Evolutionary conservation across 35 echinoderm and acorn worm genomes (phyloP).

Genomic region (Anneissia japonica): DNA sequence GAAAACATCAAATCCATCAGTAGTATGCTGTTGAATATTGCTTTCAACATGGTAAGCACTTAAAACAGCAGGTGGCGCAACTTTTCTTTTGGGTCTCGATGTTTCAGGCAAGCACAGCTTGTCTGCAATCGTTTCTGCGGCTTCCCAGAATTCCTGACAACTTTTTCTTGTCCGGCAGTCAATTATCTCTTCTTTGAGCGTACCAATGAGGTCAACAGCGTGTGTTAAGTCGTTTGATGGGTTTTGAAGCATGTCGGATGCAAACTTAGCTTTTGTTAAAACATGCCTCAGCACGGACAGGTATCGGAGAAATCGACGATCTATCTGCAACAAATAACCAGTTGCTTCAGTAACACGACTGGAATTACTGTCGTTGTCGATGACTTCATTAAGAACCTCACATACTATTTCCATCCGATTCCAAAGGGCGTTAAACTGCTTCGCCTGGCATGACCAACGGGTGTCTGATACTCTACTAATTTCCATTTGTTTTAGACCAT

Average conservation of each 20-base stretch:
- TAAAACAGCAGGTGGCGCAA: too few relatives aligned
- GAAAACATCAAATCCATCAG: too few relatives aligned
- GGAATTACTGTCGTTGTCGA: background rate
- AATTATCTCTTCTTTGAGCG: background rate
- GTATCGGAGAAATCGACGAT: constrained; percentile 1
- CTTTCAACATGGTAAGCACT: too few relatives aligned
- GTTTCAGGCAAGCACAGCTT: background rate
- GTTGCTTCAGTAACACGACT: background rate
- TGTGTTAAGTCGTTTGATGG: background rate
- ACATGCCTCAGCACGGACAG: background rate
- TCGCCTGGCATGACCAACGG: background rate
- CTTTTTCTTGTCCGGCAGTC: too few relatives aligned
- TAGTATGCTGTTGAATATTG: too few relatives aligned
- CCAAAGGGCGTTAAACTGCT: constrained; percentile 1
- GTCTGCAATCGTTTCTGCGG: background rate
- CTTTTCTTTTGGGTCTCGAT: too few relatives aligned
- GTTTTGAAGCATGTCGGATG: background rate
- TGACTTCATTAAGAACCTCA: background rate
- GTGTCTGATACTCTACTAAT: background rate
- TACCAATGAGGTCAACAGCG: background rate
- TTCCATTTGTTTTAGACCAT: background rate
- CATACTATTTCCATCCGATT: background rate
- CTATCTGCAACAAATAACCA: background rate
- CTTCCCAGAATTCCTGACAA: background rate
- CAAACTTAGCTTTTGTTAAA: background rate